Conservation (phyloP, 2,797 vertebrate species). For the Dryobates pubescens region DNA sequence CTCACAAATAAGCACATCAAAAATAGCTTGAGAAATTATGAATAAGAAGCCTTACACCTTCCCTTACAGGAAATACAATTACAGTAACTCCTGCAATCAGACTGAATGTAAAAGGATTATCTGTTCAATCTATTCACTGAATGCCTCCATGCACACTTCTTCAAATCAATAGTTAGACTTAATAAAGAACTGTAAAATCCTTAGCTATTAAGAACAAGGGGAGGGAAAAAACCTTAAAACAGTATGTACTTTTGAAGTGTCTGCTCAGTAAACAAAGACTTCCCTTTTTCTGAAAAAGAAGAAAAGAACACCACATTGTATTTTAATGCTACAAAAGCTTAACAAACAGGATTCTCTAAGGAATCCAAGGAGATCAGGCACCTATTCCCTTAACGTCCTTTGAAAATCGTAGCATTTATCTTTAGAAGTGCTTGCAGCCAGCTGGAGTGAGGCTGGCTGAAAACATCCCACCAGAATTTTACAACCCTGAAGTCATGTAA, state of each 20-base stretch:
- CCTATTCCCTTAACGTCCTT: conserved; percentile 7
- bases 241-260: not conserved
- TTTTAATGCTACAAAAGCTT: conserved; percentile 26
- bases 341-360: conserved; percentile 26
- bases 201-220: not conserved
- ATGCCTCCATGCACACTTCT: not conserved
- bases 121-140: conserved; percentile 7
- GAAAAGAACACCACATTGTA: not conserved
- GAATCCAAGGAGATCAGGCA: conserved; percentile 8
- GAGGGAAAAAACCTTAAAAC: not conserved
- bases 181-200: not conserved
- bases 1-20: conserved; percentile 1
- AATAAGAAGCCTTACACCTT: not conserved
- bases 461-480: conserved; percentile 13
- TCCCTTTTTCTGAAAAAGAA: not conserved
- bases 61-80: not conserved
- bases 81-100: conserved; percentile 10
- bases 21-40: not conserved
- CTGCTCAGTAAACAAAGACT: conserved; percentile 40
- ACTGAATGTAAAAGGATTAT: conserved; percentile 36
- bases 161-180: conserved; percentile 11
- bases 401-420: conserved; percentile 32
- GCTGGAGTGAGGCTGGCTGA: not conserved
- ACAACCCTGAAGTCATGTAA: not conserved
- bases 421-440: not conserved